phyloP scores from a whole-genome alignment of 2,888 invertebrate species.

The Thereva nobilitata region DNA sequence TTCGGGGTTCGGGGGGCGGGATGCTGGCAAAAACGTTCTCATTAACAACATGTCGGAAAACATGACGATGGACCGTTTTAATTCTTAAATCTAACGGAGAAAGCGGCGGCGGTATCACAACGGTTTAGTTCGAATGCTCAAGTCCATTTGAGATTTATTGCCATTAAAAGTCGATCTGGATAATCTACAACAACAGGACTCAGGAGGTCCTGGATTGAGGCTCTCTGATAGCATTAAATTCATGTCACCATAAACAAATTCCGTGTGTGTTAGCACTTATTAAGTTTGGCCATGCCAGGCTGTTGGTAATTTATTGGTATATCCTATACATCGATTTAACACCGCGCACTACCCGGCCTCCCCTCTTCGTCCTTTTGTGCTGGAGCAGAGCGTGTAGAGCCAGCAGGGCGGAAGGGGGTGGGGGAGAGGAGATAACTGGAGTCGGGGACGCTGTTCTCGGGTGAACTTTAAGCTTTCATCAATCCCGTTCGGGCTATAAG shows the following conservation, averaged over 20 bases:
- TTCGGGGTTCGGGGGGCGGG: too few species aligned
- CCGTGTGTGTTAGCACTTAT: constrained; percentile 22
- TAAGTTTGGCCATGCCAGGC: constrained; percentile 17
- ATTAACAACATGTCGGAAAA: too few species aligned
- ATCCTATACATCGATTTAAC: constrained; percentile 9
- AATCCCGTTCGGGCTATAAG: constrained; percentile 12
- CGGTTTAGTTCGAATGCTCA: too few species aligned
- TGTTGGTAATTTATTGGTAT: constrained; percentile 16
- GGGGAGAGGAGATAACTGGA: too few species aligned
- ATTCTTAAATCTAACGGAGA: too few species aligned
- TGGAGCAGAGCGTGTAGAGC: constrained; percentile 7
- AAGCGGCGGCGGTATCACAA: too few species aligned
- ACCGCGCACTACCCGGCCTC: constrained; percentile 2
- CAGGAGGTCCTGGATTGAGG: neutral
- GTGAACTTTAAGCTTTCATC: constrained; percentile 5
- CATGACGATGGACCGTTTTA: too few species aligned
- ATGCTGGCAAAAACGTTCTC: too few species aligned
- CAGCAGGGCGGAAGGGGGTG: too few species aligned
- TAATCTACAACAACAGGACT: neutral
- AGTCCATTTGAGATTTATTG: too few species aligned
- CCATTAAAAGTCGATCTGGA: neutral
- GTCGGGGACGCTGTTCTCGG: too few species aligned
- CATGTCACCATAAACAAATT: constrained; percentile 23
- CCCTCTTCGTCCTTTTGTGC: neutral
- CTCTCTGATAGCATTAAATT: constrained; percentile 25